phyloP scores from a whole-genome alignment of 2,113 vertebrate species.

The Alethe castanea region DNA sequence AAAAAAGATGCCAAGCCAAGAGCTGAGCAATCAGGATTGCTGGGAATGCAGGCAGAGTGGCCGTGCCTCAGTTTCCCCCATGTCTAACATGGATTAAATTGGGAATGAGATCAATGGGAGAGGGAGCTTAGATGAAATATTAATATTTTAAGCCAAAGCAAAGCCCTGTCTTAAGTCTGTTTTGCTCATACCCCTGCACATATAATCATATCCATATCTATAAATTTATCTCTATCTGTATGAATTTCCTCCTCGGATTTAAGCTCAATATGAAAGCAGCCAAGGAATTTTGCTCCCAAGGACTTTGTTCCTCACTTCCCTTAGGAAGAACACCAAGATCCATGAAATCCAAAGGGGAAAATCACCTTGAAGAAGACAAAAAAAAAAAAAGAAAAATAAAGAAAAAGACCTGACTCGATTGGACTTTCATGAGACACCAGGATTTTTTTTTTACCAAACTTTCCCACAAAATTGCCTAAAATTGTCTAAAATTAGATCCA shows the following conservation, averaged over 20 bases:
- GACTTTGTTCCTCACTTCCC: slow-evolving; percentile 13
- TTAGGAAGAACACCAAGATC: background rate
- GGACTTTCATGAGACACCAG: slow-evolving; percentile 54
- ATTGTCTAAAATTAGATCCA: slow-evolving; percentile 22
- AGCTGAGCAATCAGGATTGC: background rate
- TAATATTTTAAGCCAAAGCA: background rate
- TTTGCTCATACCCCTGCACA: background rate
- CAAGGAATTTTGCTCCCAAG: background rate
- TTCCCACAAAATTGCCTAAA: background rate
- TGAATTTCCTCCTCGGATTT: background rate
- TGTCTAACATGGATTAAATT: background rate
- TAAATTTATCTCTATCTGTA: background rate
- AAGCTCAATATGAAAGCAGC: slow-evolving; percentile 6
- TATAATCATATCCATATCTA: background rate
- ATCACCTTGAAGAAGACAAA: background rate
- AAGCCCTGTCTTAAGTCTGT: background rate
- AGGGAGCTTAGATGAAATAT: background rate
- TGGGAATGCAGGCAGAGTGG: fast-evolving
- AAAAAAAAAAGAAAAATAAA: background rate
- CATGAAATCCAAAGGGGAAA: slow-evolving; percentile 10
- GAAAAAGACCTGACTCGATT: background rate
- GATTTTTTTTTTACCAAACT: background rate
- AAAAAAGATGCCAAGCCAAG: background rate
- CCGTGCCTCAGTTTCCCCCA: background rate
- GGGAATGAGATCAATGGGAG: background rate